Evolutionary conservation across 2,113 vertebrate genomes (phyloP), one percentile per base, ranked within the genome.

Genomic region (Eulemur rufifrons): DNA sequence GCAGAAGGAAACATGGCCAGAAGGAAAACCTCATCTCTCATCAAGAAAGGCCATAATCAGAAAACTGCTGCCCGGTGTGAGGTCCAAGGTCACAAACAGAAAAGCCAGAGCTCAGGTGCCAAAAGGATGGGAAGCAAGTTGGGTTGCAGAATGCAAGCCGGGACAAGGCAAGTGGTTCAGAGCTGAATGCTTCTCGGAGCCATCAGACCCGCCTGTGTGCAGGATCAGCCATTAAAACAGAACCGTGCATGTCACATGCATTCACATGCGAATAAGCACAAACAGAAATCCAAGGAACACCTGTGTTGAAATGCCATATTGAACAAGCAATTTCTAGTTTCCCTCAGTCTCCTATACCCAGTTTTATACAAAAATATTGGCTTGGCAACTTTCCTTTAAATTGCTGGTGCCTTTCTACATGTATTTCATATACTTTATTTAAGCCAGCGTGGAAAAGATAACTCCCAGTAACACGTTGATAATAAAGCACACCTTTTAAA

Each of bases 271-370:
- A 73, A 73, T 29, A 85, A 85, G 71, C 34, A 63, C 84, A 94
- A 90, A 34, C 20, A 21, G 59, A 87, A 89, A 74, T 76, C 89
- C 93, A 85, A 85, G 66, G 23, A 86, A 86, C 21, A 4, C 39
- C 89, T 86, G 56, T 47, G 87, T 77, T 86, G 86, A 95, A 94
- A 94, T 86, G 25, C 29, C 7, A 5, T 86, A 50, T 66, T 71
- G 29, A 97, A 59, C 34, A 76, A 83, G 73, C 90, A 83, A 52
- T 80, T n/a, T 90, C 86, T 61, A 29, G 45, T 88, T 91, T 94
- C 59, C 27, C 82, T 74, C 69, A 18, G 56, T 61, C 63, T 81
- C 27, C 59, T 92, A 10, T 6, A 81, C 20, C n/a, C 64, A 85
- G 52, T 68, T 86, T 94, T 66, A 93, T 50, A 54, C 18, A 91